Conservation (phyloP, 2,888 invertebrate species). For the Meteorus cinctellus region DNA sequence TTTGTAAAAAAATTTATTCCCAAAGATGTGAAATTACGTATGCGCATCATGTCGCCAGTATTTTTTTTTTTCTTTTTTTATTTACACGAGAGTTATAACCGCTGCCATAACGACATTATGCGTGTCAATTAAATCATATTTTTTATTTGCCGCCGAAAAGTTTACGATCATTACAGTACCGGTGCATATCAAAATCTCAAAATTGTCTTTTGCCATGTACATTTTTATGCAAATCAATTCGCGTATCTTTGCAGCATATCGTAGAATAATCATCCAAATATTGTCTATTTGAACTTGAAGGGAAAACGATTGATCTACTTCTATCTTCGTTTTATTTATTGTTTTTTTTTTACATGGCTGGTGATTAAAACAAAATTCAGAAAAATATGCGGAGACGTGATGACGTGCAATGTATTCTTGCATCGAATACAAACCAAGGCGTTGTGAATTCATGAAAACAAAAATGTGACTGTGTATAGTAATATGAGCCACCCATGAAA, state of each 20-base stretch:
- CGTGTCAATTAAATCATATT: background rate
- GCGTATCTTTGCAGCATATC: background rate
- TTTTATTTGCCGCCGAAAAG: background rate
- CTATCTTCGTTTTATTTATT: background rate
- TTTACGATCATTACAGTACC: slow-evolving; percentile 18
- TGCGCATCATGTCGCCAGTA: slow-evolving; percentile 10
- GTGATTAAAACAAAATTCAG: background rate
- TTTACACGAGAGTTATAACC: slow-evolving; percentile 50
- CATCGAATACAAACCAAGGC: background rate
- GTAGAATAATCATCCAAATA: background rate
- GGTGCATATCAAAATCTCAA: background rate
- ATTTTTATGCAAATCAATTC: background rate
- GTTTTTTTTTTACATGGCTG: background rate
- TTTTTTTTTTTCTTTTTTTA: background rate
- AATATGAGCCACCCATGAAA: background rate
- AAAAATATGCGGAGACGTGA: background rate
- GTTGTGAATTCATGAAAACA: background rate
- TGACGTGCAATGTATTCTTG: background rate
- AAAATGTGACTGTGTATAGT: background rate
- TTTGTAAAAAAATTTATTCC: slow-evolving; percentile 2
- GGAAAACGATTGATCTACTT: background rate
- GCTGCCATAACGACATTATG: slow-evolving; percentile 23
- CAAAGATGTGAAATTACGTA: slow-evolving; percentile 17
- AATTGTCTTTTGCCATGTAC: background rate
- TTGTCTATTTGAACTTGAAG: background rate